Percentiles rank a stretch among this genome's conserved stretches.
These are phyloP conservation scores for Cydia fagiglandana DNA, from an alignment of 1,140 invertebrate species.

Conservation along the genomic window DNA sequence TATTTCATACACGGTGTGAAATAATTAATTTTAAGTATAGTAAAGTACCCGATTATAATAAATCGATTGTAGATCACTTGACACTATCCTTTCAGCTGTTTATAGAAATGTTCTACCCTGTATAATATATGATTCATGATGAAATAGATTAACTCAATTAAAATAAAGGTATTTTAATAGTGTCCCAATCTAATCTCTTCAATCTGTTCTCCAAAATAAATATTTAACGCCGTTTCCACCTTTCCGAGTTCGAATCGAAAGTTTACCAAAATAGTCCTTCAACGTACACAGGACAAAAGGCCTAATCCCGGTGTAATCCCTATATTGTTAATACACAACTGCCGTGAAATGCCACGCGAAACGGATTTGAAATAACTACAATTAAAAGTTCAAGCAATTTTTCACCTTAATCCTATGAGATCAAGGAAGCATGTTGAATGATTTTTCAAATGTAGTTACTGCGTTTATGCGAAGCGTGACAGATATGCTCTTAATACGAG, in stretches of 20 bases:
- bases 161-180: not conserved
- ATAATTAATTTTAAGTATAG: too few relatives aligned
- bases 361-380: conserved; percentile 49
- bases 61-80: too few relatives aligned
- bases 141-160: not conserved
- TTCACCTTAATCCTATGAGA: not conserved
- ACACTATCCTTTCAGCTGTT: too few relatives aligned
- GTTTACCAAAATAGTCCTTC: conserved; percentile 48
- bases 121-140: too few relatives aligned
- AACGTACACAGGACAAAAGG: conserved; percentile 54
- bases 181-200: not conserved
- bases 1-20: too few relatives aligned
- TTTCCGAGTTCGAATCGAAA: conserved; percentile 44
- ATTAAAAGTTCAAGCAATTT: not conserved
- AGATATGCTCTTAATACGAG: conserved; percentile 41
- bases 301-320: conserved; percentile 69
- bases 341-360: conserved; percentile 68
- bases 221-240: conserved; percentile 42
- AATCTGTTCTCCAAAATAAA: conserved; percentile 21
- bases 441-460: not conserved
- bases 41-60: too few relatives aligned
- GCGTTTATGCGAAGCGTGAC: conserved; percentile 44
- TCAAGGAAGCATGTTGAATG: not conserved
- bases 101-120: too few relatives aligned
- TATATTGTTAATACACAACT: conserved; percentile 73